Base-by-base conservation (phyloP, 2,888 invertebrate species). In the Eupelmus urozonus region DNA sequence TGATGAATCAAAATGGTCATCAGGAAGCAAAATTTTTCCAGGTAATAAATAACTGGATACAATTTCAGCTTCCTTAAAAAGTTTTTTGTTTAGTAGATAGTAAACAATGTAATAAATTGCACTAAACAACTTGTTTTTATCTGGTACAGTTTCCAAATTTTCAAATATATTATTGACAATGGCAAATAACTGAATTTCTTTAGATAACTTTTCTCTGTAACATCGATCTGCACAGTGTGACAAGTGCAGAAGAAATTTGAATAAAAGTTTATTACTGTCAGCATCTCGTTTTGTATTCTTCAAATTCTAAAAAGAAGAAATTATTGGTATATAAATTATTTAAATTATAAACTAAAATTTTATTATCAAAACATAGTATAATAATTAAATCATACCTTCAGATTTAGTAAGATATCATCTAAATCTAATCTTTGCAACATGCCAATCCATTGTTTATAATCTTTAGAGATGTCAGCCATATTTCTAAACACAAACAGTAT, bases 231-330 rank as follows among this genome's bases (percentile, higher is more conserved):
- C 85, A 1, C 81, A 76, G 20, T 84, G 85, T 9, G 85, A 84
- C 2, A 88, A 63, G 67, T 84, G 74, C 18, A 86, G 62, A 16
- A 88, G 53, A 13, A 87, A 59, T 51, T 84, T 87, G 60, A 86
- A 85, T 34, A 86, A 63, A 25, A 78, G 40, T 75, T 81, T 84
- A 51, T 85, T 83, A 5, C 62, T 49, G 2, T 76, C 80, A 1
- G 62, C 65, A 51, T 71, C 66, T 5, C 23, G n/a, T 29, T 69
- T 53, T 13, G 59, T 59, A 40, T 42, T 75, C 18, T 69, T 7
- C 7, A 71, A 25, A 45, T 53, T 59, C 76, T 75, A 25, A 70
- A 51, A 76, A 94, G 93, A 67, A 55, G 66, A 53, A 69, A 51
- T 18, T n/a, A 4, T 20, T 18, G 16, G 16, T 45, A 45, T 5